phyloP scores from a whole-genome alignment of 1,140 invertebrate species.

The Bombus ignitus region DNA sequence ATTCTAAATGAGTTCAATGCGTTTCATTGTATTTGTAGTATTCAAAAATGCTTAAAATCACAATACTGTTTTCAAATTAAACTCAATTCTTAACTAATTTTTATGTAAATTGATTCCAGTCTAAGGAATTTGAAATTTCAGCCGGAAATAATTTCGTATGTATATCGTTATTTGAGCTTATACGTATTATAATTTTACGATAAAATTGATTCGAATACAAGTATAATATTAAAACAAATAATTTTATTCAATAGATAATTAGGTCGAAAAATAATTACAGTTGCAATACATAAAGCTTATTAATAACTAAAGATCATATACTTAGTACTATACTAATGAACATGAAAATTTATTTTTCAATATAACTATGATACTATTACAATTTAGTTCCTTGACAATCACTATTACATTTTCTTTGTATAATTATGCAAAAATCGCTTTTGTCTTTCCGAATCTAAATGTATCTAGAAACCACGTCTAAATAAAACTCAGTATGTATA shows the following conservation, averaged over 20 bases:
- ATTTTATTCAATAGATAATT: constrained; percentile 33
- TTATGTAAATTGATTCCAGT: neutral
- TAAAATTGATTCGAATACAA: neutral
- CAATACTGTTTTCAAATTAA: neutral
- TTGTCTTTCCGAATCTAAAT: neutral
- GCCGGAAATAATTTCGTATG: neutral
- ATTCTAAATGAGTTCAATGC: neutral
- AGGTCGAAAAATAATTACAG: constrained; percentile 33
- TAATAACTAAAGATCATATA: constrained; percentile 8
- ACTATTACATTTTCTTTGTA: neutral
- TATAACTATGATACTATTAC: neutral
- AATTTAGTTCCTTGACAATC: neutral
- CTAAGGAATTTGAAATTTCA: neutral
- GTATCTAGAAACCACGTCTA: neutral
- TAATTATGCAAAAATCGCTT: constrained; percentile 22
- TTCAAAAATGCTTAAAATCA: neutral
- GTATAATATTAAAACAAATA: constrained; percentile 19
- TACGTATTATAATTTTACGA: neutral
- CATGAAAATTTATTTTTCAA: neutral
- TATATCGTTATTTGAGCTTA: neutral
- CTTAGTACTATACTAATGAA: neutral
- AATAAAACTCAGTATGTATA: neutral
- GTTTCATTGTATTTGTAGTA: neutral
- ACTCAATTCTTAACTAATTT: neutral
- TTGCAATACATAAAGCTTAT: constrained; percentile 16